Evolutionary conservation across 2,113 vertebrate genomes (phyloP), one percentile per base, ranked within the genome.

Genomic region (Trogon melanurus): DNA sequence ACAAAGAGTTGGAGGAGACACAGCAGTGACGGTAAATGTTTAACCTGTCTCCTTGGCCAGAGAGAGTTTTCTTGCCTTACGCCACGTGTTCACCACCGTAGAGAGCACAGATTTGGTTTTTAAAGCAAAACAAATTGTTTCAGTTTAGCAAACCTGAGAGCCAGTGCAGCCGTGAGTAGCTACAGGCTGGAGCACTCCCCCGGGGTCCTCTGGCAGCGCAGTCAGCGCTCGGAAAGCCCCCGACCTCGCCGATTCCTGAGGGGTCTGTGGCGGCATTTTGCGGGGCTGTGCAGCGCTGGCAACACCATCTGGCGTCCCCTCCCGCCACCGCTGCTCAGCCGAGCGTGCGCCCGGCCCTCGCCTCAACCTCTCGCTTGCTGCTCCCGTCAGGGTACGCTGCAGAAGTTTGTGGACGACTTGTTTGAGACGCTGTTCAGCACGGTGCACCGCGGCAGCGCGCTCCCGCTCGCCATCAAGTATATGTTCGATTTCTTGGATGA

Each of bases 401-500:
- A 99, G 97, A 99, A 99, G 90, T 99, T 99, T 48, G 99, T 99
- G 48, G 99, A 99, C 0, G 99, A 99, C 94, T 97, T 99, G 57
- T 99, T 99, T 2, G 99, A 99, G 98, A 99, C 99, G 36, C 95
- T 99, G 92, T 99, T 99, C 98, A 99, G 99, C 91, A 99, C 99
- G 0, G 99, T 99, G 75, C 99, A 99, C 96, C 97, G 99, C 38
- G 99, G 99, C 95, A 99, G 99, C 48, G 98, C 99, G 3, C 98
- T 99, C 47, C 99, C 99, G 4, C 97, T 99, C 60, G 99, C 99
- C 97, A 99, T 99, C 97, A 99, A 99, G 95, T 99, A 99, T 97
- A 99, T 99, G 99, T 99, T 99, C 14, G 99, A 99, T 85, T 99
- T 99, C 98, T 97, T 99, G 98, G 99, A 99, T 27, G 99, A 99